Conservation (phyloP, 2,113 vertebrate genomes). For the Melanerpes formicivorus region DNA sequence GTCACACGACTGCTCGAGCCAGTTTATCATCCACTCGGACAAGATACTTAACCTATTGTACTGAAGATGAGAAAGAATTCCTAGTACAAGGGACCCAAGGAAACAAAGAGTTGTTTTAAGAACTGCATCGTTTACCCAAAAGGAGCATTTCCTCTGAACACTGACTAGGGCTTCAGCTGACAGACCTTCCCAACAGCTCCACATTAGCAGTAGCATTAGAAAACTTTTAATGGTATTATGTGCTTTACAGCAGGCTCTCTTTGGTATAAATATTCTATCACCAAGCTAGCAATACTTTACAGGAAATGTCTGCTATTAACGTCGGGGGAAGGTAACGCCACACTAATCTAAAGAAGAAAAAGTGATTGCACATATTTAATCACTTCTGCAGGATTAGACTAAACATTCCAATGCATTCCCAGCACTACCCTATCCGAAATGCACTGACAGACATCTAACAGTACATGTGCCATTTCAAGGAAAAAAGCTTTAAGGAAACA, state of each 20-base stretch:
- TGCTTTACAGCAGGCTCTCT: slow-evolving; percentile 84
- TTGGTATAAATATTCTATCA: slow-evolving; percentile 82
- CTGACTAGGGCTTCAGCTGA: slow-evolving; percentile 62
- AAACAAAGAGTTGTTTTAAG: slow-evolving; percentile 57
- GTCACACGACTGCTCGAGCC: not conserved
- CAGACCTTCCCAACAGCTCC: slow-evolving; percentile 71
- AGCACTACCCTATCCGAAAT: slow-evolving; percentile 66
- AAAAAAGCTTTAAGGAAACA: slow-evolving; percentile 56
- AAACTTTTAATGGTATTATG: slow-evolving; percentile 66
- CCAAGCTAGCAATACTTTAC: slow-evolving; percentile 78
- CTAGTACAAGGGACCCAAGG: slow-evolving; percentile 61
- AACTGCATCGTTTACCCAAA: slow-evolving; percentile 51
- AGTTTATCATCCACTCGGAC: slow-evolving; percentile 54
- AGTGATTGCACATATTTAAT: slow-evolving; percentile 78
- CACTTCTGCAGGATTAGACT: slow-evolving; percentile 70
- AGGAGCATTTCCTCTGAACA: slow-evolving; percentile 55
- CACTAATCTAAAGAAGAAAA: slow-evolving; percentile 65
- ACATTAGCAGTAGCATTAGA: slow-evolving; percentile 68
- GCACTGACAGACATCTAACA: slow-evolving; percentile 72
- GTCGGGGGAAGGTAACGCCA: slow-evolving; percentile 67
- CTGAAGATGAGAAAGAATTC: slow-evolving; percentile 59
- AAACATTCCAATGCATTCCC: slow-evolving; percentile 75
- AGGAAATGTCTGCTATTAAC: slow-evolving; percentile 74
- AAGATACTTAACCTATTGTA: not conserved
- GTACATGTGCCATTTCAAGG: slow-evolving; percentile 65